phyloP scores from a whole-genome alignment of 2,113 vertebrate genomes.

The Hiodon alosoides region DNA sequence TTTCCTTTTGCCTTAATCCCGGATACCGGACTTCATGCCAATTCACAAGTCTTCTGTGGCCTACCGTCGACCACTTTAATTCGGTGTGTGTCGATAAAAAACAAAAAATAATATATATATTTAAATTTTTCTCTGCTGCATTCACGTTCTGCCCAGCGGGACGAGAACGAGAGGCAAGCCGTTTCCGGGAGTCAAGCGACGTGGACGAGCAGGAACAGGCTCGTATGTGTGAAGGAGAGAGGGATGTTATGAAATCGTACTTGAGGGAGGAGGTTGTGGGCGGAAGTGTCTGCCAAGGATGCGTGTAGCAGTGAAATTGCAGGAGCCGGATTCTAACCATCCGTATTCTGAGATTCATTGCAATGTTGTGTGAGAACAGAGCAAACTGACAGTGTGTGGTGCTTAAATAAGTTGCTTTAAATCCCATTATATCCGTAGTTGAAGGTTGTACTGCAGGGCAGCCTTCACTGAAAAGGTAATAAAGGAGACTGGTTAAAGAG shows the following conservation, averaged over 20 bases:
- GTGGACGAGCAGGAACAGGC: not conserved
- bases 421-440: too few species aligned
- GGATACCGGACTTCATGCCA: not conserved
- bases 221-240: slow-evolving; percentile 1
- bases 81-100: too few species aligned
- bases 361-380: too few species aligned
- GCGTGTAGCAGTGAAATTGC: not conserved
- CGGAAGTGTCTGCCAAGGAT: not conserved
- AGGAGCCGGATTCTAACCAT: not conserved
- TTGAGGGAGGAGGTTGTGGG: not conserved
- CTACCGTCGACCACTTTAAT: too few species aligned
- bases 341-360: not conserved
- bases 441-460: too few species aligned
- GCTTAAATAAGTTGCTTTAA: too few species aligned
- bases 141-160: not conserved
- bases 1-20: slow-evolving; percentile 1
- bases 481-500: too few species aligned
- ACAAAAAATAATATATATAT: too few species aligned
- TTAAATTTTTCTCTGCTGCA: too few species aligned
- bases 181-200: not conserved
- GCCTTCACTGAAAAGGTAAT: too few species aligned
- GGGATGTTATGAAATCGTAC: slow-evolving; percentile 4
- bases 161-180: not conserved
- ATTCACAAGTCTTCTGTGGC: too few species aligned
- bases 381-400: too few species aligned